A percentile compares a stretch with the other conserved stretches of the same genome.
Evolutionary conservation across 2,113 vertebrate genomes (phyloP).

Genomic region (Raja brachyura): DNA sequence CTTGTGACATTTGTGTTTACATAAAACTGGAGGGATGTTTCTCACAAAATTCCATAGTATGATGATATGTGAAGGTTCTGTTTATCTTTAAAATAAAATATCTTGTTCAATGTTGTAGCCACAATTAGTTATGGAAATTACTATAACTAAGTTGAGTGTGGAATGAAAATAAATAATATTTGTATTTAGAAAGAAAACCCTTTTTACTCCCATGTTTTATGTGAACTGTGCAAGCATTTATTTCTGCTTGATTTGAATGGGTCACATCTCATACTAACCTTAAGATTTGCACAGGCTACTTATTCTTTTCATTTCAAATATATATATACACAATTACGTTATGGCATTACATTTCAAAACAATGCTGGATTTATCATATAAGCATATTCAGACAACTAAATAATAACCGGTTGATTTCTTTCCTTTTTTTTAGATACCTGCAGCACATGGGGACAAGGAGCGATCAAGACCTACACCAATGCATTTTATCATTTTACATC

Average conservation of each 20-base stretch:
- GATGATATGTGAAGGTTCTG: neutral
- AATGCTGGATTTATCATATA: neutral
- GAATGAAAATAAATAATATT: neutral
- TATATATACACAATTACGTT: neutral
- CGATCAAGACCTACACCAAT: neutral
- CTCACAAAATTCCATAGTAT: neutral
- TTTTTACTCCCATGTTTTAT: neutral
- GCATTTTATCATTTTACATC: neutral
- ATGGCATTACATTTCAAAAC: neutral
- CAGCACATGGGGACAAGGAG: slow-evolving; percentile 25
- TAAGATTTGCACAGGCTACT: neutral
- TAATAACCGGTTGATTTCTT: neutral
- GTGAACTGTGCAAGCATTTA: neutral
- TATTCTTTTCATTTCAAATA: slow-evolving; percentile 24
- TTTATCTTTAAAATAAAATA: neutral
- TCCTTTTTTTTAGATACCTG: neutral
- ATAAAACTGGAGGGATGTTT: too few relatives aligned
- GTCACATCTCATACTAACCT: neutral
- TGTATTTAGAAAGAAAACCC: neutral
- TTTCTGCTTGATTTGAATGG: neutral
- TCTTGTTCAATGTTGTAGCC: neutral
- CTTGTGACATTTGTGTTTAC: neutral
- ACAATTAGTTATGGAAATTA: neutral
- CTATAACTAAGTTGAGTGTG: too few relatives aligned
- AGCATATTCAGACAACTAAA: neutral